phyloP scores from a whole-genome alignment of 2,888 invertebrate species.

The Phania funesta region DNA sequence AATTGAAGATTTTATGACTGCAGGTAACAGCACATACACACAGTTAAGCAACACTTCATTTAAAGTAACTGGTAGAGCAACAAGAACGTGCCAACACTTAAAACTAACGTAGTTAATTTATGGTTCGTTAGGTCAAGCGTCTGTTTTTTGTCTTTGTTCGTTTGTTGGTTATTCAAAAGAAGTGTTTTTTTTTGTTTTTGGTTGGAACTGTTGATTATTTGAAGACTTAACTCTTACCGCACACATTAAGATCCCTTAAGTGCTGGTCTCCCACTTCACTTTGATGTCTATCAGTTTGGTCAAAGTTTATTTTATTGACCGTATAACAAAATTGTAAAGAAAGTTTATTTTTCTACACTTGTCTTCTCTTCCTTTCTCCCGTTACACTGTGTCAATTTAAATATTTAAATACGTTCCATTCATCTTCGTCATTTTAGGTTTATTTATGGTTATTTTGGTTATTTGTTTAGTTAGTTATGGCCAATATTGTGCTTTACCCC shows the following conservation, averaged over 20 bases:
- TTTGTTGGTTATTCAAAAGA: conserved; percentile 19
- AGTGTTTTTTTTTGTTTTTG: not conserved
- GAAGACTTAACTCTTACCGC: conserved; percentile 20
- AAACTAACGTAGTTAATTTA: conserved; percentile 78
- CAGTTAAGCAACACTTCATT: conserved; percentile 38
- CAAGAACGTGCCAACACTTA: conserved; percentile 60
- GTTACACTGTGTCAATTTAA: conserved; percentile 66
- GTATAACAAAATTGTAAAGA: conserved; percentile 52
- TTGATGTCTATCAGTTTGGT: conserved; percentile 1
- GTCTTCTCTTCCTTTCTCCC: conserved; percentile 5
- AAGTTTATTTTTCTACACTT: conserved; percentile 30
- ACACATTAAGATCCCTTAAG: conserved; percentile 53
- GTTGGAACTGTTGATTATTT: conserved; percentile 46
- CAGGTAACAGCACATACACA: conserved; percentile 54
- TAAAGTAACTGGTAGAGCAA: not conserved
- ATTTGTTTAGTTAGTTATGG: conserved; percentile 56
- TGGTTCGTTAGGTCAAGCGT: conserved; percentile 79
- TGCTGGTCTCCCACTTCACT: conserved; percentile 25
- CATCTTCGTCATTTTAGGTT: conserved; percentile 74
- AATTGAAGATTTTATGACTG: conserved; percentile 50
- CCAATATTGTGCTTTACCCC: conserved; percentile 42
- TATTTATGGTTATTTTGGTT: conserved; percentile 66
- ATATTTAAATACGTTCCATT: conserved; percentile 73
- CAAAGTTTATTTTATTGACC: conserved; percentile 59
- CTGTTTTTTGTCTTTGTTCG: conserved; percentile 51